Evolutionary conservation across 1,140 invertebrate genomes (phyloP).

Genomic region (Pseudobourletiella spinata): DNA sequence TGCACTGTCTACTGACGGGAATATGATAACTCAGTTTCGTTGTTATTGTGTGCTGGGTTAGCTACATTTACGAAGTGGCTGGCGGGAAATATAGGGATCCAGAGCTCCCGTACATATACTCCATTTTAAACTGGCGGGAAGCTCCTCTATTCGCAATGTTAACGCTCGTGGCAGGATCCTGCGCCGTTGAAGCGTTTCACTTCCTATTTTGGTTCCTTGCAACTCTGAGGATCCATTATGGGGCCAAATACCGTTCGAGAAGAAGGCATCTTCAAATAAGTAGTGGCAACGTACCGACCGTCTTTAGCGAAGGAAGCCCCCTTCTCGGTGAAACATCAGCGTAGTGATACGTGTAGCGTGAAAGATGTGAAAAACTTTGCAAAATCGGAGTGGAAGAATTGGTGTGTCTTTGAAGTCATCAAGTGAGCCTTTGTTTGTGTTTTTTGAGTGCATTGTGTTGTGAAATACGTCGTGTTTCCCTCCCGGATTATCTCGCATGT

Average conservation of each 20-base stretch:
- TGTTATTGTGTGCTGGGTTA: neutral
- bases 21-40: neutral
- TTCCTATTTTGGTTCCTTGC: constrained; percentile 6
- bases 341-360: too few species aligned
- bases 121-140: constrained; percentile 5
- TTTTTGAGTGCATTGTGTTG: too few species aligned
- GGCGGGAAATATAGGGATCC: neutral
- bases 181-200: neutral
- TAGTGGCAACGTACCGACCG: too few species aligned
- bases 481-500: too few species aligned
- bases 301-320: too few species aligned
- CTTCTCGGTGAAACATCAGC: too few species aligned
- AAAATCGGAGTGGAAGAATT: too few species aligned
- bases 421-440: too few species aligned
- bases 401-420: too few species aligned
- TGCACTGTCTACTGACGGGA: neutral
- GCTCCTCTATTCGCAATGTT: neutral
- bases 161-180: neutral
- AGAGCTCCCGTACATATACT: constrained; percentile 8
- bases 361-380: too few species aligned
- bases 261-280: too few species aligned
- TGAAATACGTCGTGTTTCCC: too few species aligned
- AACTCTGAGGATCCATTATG: neutral
- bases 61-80: constrained; percentile 8
- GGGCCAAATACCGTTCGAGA: neutral